Percentiles rank a stretch among this genome's conserved stretches.
phyloP scores from a whole-genome alignment of 2,797 vertebrate species.

The Enteromius trimaculatus region DNA sequence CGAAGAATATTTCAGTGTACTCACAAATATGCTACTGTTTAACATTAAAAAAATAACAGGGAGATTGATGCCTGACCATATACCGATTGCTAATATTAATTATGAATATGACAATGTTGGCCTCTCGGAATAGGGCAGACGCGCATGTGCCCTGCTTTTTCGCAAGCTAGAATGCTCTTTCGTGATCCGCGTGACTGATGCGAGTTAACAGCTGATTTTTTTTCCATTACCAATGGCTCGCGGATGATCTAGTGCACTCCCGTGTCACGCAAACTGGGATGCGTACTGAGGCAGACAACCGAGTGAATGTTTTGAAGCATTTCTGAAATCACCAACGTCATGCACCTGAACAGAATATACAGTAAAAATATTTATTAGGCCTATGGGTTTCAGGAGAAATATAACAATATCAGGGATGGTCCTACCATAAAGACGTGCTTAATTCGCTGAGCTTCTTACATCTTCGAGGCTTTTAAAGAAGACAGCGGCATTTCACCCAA shows the following conservation, averaged over 20 bases:
- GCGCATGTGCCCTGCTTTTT: slow-evolving; percentile 59
- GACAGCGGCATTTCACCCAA: slow-evolving; percentile 50
- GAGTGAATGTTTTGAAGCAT: slow-evolving; percentile 2
- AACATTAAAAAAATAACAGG: not conserved
- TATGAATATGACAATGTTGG: not conserved
- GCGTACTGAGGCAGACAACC: slow-evolving; percentile 41
- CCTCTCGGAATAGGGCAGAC: not conserved
- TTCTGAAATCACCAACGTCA: not conserved
- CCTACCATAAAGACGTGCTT: slow-evolving; percentile 58
- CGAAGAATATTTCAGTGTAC: not conserved
- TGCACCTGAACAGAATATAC: not conserved
- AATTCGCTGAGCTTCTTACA: slow-evolving; percentile 51
- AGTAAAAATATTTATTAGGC: not conserved
- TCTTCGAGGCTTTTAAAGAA: slow-evolving; percentile 54
- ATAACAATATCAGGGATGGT: slow-evolving; percentile 50
- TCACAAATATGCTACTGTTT: not conserved
- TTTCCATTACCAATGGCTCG: slow-evolving; percentile 77
- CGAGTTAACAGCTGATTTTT: slow-evolving; percentile 77
- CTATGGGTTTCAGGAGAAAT: slow-evolving; percentile 21
- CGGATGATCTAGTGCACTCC: slow-evolving; percentile 77
- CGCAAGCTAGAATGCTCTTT: slow-evolving; percentile 69
- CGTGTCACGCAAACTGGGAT: slow-evolving; percentile 74
- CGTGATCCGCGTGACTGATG: slow-evolving; percentile 77
- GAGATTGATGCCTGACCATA: not conserved
- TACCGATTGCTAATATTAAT: slow-evolving; percentile 1